Evolutionary conservation across 2,797 vertebrate species (phyloP).

Genomic region (Gouania willdenowi): DNA sequence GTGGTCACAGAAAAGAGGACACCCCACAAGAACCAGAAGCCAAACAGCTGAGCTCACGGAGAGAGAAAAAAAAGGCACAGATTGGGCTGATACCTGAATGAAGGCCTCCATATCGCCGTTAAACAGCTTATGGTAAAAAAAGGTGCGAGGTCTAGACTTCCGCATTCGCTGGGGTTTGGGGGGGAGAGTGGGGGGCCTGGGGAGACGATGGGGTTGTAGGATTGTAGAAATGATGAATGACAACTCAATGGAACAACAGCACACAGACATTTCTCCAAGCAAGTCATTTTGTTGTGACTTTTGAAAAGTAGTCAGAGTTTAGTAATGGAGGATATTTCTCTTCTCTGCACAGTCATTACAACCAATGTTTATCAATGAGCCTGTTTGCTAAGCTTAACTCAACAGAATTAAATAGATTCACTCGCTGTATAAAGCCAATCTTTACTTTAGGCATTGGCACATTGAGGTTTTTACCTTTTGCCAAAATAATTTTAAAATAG

Average conservation of each 20-base stretch:
- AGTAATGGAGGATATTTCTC: too few relatives aligned
- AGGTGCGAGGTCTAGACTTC: slow-evolving; percentile 92
- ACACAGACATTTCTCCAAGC: background rate
- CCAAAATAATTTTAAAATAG: too few relatives aligned
- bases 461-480: background rate
- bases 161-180: slow-evolving; percentile 95
- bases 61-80: slow-evolving; percentile 58
- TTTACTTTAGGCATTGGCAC: too few relatives aligned
- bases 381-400: too few relatives aligned
- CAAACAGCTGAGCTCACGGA: slow-evolving; percentile 73
- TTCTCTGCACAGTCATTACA: too few relatives aligned
- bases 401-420: too few relatives aligned
- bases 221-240: slow-evolving; percentile 39
- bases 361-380: too few relatives aligned
- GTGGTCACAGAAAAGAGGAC: slow-evolving; percentile 54
- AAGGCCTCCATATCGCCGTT: slow-evolving; percentile 96
- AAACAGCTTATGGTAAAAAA: slow-evolving; percentile 95
- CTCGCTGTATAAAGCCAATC: too few relatives aligned
- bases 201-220: slow-evolving; percentile 74
- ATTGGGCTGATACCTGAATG: slow-evolving; percentile 87
- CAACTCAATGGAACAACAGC: slow-evolving; percentile 24
- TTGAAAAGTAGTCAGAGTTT: too few relatives aligned
- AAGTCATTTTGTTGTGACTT: background rate
- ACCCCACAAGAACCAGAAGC: slow-evolving; percentile 66
- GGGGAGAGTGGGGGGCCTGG: slow-evolving; percentile 94